Evolutionary conservation across 2,888 invertebrate genomes (phyloP).

Genomic region (Drosophila neonasuta): DNA sequence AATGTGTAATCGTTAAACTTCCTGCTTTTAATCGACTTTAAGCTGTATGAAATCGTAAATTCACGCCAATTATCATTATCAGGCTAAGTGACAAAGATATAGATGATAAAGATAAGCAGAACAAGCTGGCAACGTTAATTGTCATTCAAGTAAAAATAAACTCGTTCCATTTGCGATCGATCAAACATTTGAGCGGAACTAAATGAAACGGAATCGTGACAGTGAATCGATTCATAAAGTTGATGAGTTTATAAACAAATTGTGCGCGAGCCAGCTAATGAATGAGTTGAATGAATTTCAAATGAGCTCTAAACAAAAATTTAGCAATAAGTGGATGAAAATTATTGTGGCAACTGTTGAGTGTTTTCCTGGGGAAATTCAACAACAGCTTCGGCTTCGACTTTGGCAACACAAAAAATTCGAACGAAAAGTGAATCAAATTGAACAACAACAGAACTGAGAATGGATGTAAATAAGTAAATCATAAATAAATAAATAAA

Average conservation of each 20-base stretch:
- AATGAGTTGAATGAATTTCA: constrained; percentile 40
- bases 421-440: constrained; percentile 29
- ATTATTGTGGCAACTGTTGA: constrained; percentile 17
- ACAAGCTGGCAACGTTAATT: not conserved
- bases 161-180: not conserved
- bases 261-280: constrained; percentile 14
- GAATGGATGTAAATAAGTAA: constrained; percentile 28
- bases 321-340: constrained; percentile 25
- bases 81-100: not conserved
- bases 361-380: constrained; percentile 32
- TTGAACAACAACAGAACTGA: constrained; percentile 18
- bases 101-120: not conserved
- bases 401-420: constrained; percentile 17
- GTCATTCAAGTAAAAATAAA: not conserved
- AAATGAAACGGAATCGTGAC: not conserved
- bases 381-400: constrained; percentile 2
- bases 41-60: not conserved
- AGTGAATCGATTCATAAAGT: constrained; percentile 1
- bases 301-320: constrained; percentile 32
- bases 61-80: not conserved
- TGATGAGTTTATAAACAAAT: constrained; percentile 33
- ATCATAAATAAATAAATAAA: constrained; percentile 38
- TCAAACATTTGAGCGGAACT: not conserved
- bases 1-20: no score
- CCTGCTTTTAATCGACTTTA: no score